Evolutionary conservation across 2,888 invertebrate species (phyloP).

Genomic region (Philaethria dido): DNA sequence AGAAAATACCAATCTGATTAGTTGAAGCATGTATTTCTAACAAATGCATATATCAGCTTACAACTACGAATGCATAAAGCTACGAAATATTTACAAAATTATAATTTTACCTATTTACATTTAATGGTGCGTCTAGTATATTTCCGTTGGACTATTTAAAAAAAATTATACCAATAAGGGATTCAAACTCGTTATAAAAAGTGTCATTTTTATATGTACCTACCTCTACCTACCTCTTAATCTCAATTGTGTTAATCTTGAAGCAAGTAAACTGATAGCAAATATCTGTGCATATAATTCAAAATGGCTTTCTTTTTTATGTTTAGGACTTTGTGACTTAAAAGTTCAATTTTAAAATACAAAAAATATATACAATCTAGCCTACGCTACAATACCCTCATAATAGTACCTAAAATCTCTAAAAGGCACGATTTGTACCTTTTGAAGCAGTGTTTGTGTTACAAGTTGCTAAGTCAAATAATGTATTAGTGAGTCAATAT

Average conservation of each 20-base stretch:
- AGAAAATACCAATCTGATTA: constrained; percentile 33
- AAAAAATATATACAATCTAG: constrained; percentile 62
- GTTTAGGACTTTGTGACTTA: constrained; percentile 34
- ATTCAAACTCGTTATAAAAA: neutral
- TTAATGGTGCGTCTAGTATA: constrained; percentile 31
- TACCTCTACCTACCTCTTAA: too few species aligned
- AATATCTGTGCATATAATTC: neutral
- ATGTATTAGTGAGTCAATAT: neutral
- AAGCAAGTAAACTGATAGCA: neutral
- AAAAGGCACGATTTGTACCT: constrained; percentile 80
- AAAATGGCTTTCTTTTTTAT: constrained; percentile 5
- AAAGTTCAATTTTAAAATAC: constrained; percentile 44
- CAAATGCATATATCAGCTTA: constrained; percentile 41
- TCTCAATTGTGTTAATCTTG: neutral
- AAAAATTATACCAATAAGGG: neutral
- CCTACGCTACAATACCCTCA: constrained; percentile 71
- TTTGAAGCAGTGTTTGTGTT: constrained; percentile 55
- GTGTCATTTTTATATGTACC: neutral
- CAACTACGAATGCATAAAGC: constrained; percentile 45
- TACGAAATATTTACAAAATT: constrained; percentile 57
- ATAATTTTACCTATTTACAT: constrained; percentile 57
- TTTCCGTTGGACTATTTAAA: constrained; percentile 18
- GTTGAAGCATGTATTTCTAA: constrained; percentile 35
- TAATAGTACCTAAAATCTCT: constrained; percentile 57
- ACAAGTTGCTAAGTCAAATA: neutral